These are phyloP conservation scores for Onychostoma macrolepis DNA, from an alignment of 2,113 vertebrate genomes.

Conservation along the genomic window DNA sequence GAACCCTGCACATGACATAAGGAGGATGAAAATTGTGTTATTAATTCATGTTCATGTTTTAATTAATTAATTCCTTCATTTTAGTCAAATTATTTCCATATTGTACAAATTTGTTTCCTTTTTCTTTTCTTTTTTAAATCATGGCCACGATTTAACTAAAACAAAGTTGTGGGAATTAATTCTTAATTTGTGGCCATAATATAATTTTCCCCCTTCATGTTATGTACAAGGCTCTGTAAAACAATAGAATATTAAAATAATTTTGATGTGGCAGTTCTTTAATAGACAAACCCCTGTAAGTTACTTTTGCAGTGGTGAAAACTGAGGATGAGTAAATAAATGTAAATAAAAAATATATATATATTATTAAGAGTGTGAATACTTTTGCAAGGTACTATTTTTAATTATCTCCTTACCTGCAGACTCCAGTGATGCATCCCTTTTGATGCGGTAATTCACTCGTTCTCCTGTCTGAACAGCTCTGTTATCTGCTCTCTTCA, in stretches of 20 bases:
- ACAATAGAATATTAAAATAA: neutral
- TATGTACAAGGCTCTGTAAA: neutral
- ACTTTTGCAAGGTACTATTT: neutral
- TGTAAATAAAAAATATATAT: neutral
- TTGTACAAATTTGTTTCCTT: no score
- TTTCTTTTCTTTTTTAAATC: neutral
- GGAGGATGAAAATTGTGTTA: no score
- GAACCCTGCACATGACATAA: no score
- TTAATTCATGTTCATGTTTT: no score
- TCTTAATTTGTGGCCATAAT: neutral
- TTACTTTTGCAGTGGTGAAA: neutral
- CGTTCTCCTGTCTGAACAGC: constrained; percentile 3
- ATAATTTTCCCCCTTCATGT: neutral
- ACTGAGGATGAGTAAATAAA: no score
- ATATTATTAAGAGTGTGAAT: neutral
- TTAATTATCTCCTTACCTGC: constrained; percentile 56
- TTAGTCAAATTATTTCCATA: no score
- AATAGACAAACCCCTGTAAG: neutral
- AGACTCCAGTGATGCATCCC: constrained; percentile 48
- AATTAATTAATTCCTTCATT: no score
- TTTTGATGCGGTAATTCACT: constrained; percentile 48
- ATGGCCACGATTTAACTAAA: neutral
- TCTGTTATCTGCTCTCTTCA: constrained; percentile 61
- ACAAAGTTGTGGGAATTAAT: neutral
- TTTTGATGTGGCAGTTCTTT: neutral